A percentile compares a stretch with the other conserved stretches of the same genome.
Evolutionary conservation across 92 coral and sea anemone genomes (phyloP).

Genomic region (Epizoanthus fatuus): DNA sequence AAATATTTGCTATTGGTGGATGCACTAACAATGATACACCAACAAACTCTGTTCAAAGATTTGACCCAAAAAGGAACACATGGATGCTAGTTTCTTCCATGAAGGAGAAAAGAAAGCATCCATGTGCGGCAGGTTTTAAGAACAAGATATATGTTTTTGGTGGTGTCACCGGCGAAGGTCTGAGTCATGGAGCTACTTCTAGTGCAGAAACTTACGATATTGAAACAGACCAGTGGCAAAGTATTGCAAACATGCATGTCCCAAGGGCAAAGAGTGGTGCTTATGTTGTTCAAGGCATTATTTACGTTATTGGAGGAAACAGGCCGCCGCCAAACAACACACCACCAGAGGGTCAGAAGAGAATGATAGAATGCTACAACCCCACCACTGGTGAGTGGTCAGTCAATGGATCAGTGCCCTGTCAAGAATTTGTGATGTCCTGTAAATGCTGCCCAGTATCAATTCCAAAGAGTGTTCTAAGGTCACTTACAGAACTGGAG

Average conservation of each 20-base stretch:
- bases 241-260: conserved; percentile 9
- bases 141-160: background rate
- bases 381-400: no score
- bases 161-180: background rate
- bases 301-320: no score
- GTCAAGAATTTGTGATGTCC: no score
- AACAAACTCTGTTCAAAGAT: background rate
- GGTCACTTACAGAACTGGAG: no score
- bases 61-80: background rate
- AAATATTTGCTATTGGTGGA: conserved; percentile 2
- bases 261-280: background rate
- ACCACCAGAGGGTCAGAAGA: no score
- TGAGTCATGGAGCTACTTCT: background rate
- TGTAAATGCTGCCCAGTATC: no score
- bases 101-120: background rate
- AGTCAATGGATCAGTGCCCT: no score
- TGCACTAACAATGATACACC: background rate
- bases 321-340: no score
- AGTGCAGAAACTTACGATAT: background rate
- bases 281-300: background rate
- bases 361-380: no score
- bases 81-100: conserved; percentile 8
- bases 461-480: no score
- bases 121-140: background rate
- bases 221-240: conserved; percentile 7